phyloP scores from a whole-genome alignment of 2,797 vertebrate species.

The Cossypha niveicapilla region DNA sequence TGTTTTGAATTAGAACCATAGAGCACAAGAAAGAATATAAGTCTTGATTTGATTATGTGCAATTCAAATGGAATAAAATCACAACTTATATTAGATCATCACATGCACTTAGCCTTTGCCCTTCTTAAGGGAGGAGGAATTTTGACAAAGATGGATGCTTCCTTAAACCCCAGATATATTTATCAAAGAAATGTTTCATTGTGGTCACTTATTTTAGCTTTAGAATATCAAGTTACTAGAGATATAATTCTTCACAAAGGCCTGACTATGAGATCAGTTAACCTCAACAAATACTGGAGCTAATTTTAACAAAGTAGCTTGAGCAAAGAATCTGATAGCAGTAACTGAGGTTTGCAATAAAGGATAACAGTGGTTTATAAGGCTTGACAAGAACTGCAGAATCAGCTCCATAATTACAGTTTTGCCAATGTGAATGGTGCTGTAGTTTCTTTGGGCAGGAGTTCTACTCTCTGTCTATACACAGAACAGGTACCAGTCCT shows the following conservation, averaged over 20 bases:
- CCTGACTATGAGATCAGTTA: neutral
- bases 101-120: slow-evolving; percentile 43
- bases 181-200: slow-evolving; percentile 29
- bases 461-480: accelerated
- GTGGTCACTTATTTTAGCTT: neutral
- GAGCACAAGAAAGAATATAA: neutral
- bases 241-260: neutral
- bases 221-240: slow-evolving; percentile 31
- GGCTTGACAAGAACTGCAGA: neutral
- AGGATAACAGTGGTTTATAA: neutral
- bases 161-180: slow-evolving; percentile 21
- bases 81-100: slow-evolving; percentile 32
- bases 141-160: slow-evolving; percentile 48
- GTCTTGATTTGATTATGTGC: slow-evolving; percentile 46
- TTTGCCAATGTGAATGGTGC: neutral
- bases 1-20: slow-evolving; percentile 44
- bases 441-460: neutral
- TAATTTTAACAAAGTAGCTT: neutral
- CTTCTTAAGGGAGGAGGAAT: neutral
- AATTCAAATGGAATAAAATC: slow-evolving; percentile 48
- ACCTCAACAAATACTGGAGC: neutral
- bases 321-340: neutral
- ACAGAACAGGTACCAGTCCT: neutral
- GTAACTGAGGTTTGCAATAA: neutral
- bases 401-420: neutral